These are phyloP conservation scores for Mormyrops attenuatus DNA, from an alignment of 2,797 vertebrate species.

Conservation along the genomic window DNA sequence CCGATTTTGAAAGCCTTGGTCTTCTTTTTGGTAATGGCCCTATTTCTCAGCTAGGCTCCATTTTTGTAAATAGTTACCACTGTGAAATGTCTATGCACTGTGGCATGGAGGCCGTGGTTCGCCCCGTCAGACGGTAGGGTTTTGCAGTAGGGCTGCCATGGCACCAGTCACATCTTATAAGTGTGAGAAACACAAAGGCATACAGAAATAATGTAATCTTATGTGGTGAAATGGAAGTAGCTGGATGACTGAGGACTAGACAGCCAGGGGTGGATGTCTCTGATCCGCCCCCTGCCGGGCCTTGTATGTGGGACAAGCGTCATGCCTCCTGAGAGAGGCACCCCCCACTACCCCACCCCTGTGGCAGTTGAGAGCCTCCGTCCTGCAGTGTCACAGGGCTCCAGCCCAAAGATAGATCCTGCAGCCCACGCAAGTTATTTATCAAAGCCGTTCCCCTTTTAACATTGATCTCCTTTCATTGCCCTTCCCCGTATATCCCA, in stretches of 20 bases:
- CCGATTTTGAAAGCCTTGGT: not conserved
- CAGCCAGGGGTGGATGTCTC: not conserved
- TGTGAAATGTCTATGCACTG: not conserved
- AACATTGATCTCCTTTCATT: constrained; percentile 37
- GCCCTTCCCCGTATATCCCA: constrained; percentile 34
- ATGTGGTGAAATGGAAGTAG: not conserved
- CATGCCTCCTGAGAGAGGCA: constrained; percentile 18
- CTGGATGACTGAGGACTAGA: not conserved
- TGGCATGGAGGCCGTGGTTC: not conserved
- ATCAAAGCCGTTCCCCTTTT: constrained; percentile 23
- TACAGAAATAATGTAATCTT: not conserved
- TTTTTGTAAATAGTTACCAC: not conserved
- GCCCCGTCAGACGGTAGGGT: not conserved
- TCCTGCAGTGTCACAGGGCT: constrained; percentile 30
- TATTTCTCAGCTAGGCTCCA: not conserved
- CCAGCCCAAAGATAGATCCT: constrained; percentile 41
- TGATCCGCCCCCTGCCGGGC: not conserved
- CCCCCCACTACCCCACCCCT: constrained; percentile 20
- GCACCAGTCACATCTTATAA: not conserved
- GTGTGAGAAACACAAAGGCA: not conserved
- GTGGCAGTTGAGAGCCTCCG: constrained; percentile 20
- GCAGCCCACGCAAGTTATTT: constrained; percentile 34
- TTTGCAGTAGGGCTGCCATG: not conserved
- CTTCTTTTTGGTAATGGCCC: not conserved
- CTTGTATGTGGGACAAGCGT: constrained; percentile 2